A percentile compares a stretch with the other conserved stretches of the same genome.
phyloP scores from a whole-genome alignment of 2,888 invertebrate genomes.

The Diplazon laetatorius region DNA sequence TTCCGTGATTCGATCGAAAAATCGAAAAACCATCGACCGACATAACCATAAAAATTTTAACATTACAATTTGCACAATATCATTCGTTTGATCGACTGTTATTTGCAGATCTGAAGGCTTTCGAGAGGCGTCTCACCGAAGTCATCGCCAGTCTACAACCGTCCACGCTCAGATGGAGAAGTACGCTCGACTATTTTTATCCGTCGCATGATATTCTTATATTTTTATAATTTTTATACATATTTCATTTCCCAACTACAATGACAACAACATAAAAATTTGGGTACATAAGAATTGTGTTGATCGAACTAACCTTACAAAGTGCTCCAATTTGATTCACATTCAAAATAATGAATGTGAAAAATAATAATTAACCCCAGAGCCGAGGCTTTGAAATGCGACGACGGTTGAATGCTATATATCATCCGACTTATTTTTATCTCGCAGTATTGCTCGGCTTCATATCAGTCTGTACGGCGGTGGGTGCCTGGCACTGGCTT shows the following conservation, averaged over 20 bases:
- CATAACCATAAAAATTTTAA: slow-evolving; percentile 33
- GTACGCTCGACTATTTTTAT: slow-evolving; percentile 85
- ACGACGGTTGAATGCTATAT: background rate
- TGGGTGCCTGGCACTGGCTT: slow-evolving; percentile 98
- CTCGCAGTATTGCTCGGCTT: slow-evolving; percentile 92
- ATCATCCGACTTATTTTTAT: slow-evolving; percentile 31
- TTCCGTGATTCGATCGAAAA: background rate
- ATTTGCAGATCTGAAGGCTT: slow-evolving; percentile 96
- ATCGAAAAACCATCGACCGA: slow-evolving; percentile 27
- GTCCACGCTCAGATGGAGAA: slow-evolving; percentile 96
- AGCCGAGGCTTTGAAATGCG: background rate
- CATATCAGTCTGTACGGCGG: slow-evolving; percentile 94
- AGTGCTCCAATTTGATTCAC: no score
- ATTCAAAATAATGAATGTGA: no score
- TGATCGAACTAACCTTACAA: no score
- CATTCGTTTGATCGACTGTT: slow-evolving; percentile 70
- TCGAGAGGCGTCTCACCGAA: slow-evolving; percentile 98
- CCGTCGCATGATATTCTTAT: no score
- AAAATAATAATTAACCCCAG: no score
- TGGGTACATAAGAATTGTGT: no score
- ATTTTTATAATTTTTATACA: background rate
- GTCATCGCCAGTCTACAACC: slow-evolving; percentile 98
- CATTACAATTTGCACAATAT: slow-evolving; percentile 28
- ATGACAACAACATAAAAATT: no score
- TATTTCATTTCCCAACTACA: no score